Conservation (phyloP, 2,797 vertebrate genomes). For the Sciurus vulgaris region DNA sequence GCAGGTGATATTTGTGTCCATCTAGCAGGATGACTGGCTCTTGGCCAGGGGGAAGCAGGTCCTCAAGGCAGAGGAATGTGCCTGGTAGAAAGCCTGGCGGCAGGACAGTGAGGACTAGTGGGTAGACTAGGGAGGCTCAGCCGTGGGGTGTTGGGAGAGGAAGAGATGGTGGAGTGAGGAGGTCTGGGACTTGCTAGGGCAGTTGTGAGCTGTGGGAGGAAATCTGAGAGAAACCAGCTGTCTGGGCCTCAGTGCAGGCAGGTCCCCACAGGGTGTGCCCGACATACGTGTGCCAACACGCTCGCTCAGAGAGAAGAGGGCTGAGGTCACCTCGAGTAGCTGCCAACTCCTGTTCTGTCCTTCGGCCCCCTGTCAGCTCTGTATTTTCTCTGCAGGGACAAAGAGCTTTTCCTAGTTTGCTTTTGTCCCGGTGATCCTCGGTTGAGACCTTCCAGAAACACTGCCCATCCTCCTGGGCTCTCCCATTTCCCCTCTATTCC, state of each 20-base stretch:
- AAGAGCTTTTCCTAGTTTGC: background rate
- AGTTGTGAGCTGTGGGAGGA: background rate
- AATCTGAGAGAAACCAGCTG: background rate
- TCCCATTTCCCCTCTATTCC: background rate
- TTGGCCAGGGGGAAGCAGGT: background rate
- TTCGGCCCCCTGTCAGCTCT: background rate
- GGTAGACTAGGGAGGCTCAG: no score
- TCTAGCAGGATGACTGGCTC: background rate
- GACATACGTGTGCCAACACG: background rate
- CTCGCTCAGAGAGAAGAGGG: background rate
- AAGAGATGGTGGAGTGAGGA: background rate
- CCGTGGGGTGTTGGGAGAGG: background rate
- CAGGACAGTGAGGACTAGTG: no score
- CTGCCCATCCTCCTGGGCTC: no score
- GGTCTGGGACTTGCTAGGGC: background rate
- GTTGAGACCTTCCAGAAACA: background rate
- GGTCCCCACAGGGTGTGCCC: no score
- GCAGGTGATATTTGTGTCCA: background rate
- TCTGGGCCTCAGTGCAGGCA: no score
- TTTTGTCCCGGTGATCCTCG: background rate
- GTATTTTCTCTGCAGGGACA: background rate
- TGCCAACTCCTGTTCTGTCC: no score
- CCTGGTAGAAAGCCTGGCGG: background rate
- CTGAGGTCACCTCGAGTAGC: background rate
- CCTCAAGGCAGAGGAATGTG: no score